Evolutionary conservation across 2,888 invertebrate genomes (phyloP).

Genomic region (Erynnis tages): DNA sequence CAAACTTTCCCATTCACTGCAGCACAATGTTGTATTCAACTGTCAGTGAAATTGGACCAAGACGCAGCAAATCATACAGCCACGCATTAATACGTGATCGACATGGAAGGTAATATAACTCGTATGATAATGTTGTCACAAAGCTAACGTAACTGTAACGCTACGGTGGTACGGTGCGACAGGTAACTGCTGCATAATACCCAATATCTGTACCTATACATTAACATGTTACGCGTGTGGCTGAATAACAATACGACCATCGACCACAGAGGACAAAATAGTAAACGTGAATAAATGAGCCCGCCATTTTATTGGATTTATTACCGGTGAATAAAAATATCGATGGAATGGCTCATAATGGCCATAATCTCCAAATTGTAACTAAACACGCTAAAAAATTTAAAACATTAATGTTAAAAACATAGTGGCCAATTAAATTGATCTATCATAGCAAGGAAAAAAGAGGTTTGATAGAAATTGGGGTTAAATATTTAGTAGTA

Average conservation of each 20-base stretch:
- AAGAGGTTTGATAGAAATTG: no score
- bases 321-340: no score
- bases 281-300: background rate
- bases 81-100: constrained; percentile 1
- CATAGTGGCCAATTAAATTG: no score
- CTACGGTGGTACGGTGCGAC: background rate
- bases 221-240: background rate
- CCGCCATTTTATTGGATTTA: no score
- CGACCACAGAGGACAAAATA: background rate
- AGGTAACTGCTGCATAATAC: constrained; percentile 5
- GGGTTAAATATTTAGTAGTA: no score
- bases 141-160: constrained; percentile 3
- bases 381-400: no score
- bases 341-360: no score
- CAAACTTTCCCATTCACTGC: background rate
- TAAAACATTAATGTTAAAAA: no score
- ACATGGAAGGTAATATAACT: background rate
- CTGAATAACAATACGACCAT: background rate
- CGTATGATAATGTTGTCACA: background rate
- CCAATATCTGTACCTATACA: background rate
- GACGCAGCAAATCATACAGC: constrained; percentile 1
- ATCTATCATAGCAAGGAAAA: no score
- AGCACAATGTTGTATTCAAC: background rate
- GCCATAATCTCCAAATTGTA: no score
- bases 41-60: constrained; percentile 1